Percentiles rank a stretch among this genome's conserved stretches.
Evolutionary conservation across 2,888 invertebrate genomes (phyloP).

Genomic region (Spisula solida): DNA sequence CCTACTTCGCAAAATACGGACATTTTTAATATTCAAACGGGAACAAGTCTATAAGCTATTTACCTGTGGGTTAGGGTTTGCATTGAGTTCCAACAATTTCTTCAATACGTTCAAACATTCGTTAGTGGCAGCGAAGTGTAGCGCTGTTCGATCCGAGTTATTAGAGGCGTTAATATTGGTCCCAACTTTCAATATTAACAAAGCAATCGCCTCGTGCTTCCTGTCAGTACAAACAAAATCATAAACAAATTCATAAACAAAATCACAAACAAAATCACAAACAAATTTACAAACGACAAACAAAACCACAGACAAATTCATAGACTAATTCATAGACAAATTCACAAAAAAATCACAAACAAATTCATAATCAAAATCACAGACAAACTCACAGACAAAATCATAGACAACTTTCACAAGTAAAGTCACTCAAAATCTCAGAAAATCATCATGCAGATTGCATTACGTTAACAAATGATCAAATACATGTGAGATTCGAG

Average conservation of each 20-base stretch:
- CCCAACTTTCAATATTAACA: slow-evolving; percentile 91
- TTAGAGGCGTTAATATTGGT: slow-evolving; percentile 92
- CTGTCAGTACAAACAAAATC: slow-evolving; percentile 77
- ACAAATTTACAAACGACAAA: too few species aligned
- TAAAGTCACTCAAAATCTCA: too few species aligned
- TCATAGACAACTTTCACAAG: too few species aligned
- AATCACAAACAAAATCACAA: too few species aligned
- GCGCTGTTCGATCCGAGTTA: slow-evolving; percentile 92
- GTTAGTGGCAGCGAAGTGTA: slow-evolving; percentile 95
- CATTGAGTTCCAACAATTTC: slow-evolving; percentile 91
- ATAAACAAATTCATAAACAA: background rate
- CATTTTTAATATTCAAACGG: too few species aligned
- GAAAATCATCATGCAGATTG: too few species aligned
- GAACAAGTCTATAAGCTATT: slow-evolving; percentile 8
- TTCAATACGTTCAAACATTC: slow-evolving; percentile 92
- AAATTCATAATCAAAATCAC: background rate
- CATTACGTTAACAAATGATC: too few species aligned
- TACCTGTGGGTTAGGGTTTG: slow-evolving; percentile 91
- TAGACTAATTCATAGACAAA: too few species aligned
- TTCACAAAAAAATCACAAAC: background rate
- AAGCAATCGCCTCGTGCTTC: slow-evolving; percentile 89
- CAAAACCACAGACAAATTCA: too few species aligned
- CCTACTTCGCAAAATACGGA: too few species aligned
- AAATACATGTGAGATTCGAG: too few species aligned
- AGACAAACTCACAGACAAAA: background rate